Evolutionary conservation across 2,113 vertebrate genomes (phyloP).

Genomic region (Corythornis cristatus): DNA sequence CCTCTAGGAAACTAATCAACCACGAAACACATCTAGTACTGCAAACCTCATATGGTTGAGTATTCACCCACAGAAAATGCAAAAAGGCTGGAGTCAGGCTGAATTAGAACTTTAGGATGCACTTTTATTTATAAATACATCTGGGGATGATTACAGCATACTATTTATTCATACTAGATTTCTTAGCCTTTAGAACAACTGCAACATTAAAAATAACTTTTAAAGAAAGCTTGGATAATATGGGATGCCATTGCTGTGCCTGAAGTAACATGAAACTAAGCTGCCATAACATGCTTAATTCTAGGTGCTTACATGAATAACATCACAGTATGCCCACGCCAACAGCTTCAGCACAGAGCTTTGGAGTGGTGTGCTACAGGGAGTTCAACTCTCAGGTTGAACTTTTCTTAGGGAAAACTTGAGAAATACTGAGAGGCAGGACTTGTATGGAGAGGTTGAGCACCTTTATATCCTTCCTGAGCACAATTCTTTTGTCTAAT

Average conservation of each 20-base stretch:
- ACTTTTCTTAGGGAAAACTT: background rate
- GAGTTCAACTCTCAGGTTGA: background rate
- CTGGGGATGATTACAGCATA: background rate
- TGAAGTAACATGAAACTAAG: background rate
- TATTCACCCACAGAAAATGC: background rate
- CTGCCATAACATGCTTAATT: background rate
- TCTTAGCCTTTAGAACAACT: background rate
- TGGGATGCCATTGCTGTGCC: background rate
- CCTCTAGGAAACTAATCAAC: background rate
- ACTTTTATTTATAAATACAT: background rate
- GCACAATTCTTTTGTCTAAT: background rate
- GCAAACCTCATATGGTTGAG: background rate
- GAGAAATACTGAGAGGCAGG: background rate
- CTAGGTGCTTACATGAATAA: background rate
- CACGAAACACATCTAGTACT: background rate
- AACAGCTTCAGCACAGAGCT: background rate
- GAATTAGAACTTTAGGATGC: background rate
- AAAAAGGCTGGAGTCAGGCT: background rate
- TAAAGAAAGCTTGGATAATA: background rate
- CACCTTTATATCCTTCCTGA: background rate
- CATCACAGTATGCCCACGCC: background rate
- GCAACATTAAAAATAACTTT: background rate
- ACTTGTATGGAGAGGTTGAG: background rate
- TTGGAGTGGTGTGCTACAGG: background rate
- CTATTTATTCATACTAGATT: background rate